phyloP scores from a whole-genome alignment of 2,113 vertebrate genomes.

The Dunckerocampus dactyliophorus region DNA sequence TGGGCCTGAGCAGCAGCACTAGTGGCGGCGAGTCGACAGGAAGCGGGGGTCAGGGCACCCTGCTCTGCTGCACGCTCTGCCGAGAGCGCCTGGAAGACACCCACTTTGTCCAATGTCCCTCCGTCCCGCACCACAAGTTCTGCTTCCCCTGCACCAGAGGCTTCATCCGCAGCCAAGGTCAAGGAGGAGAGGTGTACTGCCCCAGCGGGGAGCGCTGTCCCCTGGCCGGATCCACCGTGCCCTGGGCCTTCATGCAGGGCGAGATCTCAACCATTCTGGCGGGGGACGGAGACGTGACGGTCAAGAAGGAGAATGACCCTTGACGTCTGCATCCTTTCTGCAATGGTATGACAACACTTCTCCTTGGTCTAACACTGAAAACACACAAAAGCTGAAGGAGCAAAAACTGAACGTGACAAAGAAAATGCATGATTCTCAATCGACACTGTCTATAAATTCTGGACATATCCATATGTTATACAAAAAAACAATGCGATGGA shows the following conservation, averaged over 20 bases:
- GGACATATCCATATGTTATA: too few species aligned
- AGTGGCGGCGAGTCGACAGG: constrained; percentile 50
- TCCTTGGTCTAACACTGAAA: not conserved
- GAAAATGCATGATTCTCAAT: too few species aligned
- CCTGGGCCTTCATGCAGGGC: constrained; percentile 92
- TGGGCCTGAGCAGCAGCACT: constrained; percentile 49
- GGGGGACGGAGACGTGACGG: constrained; percentile 78
- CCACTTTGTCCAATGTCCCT: constrained; percentile 86
- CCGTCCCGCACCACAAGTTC: constrained; percentile 84
- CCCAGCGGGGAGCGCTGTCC: constrained; percentile 88
- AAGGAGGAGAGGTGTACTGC: constrained; percentile 84
- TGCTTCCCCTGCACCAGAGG: constrained; percentile 87
- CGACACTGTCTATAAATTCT: too few species aligned
- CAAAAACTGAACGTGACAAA: too few species aligned
- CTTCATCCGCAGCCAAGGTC: constrained; percentile 84
- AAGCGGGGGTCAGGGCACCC: constrained; percentile 54
- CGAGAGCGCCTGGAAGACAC: constrained; percentile 83
- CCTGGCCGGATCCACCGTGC: constrained; percentile 82
- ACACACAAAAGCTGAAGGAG: too few species aligned
- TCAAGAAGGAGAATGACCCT: constrained; percentile 82
- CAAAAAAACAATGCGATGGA: too few species aligned
- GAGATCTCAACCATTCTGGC: constrained; percentile 88
- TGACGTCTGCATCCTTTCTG: constrained; percentile 50
- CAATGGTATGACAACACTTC: constrained; percentile 41
- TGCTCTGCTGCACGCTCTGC: constrained; percentile 87